Evolutionary conservation across 1,140 invertebrate species (phyloP).

Genomic region (Atta texana): DNA sequence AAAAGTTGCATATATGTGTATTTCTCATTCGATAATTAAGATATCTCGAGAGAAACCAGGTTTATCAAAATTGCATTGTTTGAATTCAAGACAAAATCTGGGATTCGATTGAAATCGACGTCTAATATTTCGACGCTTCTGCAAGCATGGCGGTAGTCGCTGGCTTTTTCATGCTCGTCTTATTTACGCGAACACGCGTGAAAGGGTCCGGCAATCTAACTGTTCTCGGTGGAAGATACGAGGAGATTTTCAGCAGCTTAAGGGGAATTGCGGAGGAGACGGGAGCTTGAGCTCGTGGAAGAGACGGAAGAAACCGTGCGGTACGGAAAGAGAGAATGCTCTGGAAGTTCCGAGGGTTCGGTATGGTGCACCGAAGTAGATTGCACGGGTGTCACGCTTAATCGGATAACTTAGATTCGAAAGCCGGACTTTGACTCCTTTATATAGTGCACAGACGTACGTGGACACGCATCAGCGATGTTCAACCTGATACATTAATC

Average conservation of each 20-base stretch:
- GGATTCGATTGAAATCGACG: conserved; percentile 8
- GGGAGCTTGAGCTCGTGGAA: neutral
- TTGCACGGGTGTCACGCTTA: conserved; percentile 81
- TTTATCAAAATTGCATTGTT: neutral
- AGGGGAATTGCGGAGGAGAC: conserved; percentile 55
- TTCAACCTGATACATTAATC: conserved; percentile 29
- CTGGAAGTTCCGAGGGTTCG: conserved; percentile 59
- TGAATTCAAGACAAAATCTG: neutral
- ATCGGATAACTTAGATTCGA: conserved; percentile 81
- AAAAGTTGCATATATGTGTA: neutral
- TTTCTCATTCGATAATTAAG: neutral
- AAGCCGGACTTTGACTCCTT: conserved; percentile 74
- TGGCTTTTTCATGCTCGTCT: conserved; percentile 63
- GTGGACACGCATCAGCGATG: conserved; percentile 47
- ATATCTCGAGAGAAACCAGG: neutral
- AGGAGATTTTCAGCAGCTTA: conserved; percentile 73
- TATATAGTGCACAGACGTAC: conserved; percentile 51
- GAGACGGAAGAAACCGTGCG: conserved; percentile 38
- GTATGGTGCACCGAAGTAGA: conserved; percentile 72
- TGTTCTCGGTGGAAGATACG: conserved; percentile 67
- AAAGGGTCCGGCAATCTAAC: conserved; percentile 63
- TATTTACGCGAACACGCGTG: conserved; percentile 67
- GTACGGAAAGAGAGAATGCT: conserved; percentile 31
- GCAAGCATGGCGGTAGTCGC: neutral
- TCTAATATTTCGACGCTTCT: conserved; percentile 39